Percentiles rank a stretch among this genome's conserved stretches.
phyloP scores from a whole-genome alignment of 1,140 invertebrate genomes.

The Venustaconcha ellipsiformis region DNA sequence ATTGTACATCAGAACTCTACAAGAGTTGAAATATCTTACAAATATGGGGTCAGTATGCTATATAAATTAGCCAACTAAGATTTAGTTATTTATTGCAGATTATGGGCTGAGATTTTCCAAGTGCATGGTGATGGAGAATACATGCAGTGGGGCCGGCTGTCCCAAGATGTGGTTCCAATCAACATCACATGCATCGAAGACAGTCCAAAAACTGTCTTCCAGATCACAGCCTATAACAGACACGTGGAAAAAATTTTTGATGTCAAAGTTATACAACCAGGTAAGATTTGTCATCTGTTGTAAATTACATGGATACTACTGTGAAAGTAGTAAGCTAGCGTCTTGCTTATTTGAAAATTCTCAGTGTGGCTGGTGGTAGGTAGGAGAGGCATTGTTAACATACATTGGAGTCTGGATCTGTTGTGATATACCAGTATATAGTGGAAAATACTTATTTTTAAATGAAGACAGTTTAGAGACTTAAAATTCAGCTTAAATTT shows the following conservation, averaged over 20 bases:
- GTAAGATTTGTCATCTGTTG: conserved; percentile 72
- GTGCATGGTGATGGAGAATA: conserved; percentile 79
- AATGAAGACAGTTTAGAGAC: too few species aligned
- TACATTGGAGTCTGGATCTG: too few species aligned
- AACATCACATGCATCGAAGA: conserved; percentile 98
- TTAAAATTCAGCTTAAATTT: too few species aligned
- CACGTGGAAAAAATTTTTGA: conserved; percentile 98
- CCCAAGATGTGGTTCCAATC: conserved; percentile 96
- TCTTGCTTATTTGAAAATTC: not conserved
- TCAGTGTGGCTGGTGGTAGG: too few species aligned
- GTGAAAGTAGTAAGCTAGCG: not conserved
- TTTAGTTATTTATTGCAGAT: conserved; percentile 74
- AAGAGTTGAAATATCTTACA: too few species aligned
- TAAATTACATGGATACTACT: not conserved
- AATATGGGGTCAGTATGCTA: too few species aligned
- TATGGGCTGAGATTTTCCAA: conserved; percentile 98
- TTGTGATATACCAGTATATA: too few species aligned
- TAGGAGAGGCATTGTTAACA: too few species aligned
- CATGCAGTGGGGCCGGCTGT: conserved; percentile 90
- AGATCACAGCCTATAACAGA: conserved; percentile 98
- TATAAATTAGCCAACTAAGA: too few species aligned
- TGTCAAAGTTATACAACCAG: conserved; percentile 94
- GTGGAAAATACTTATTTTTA: too few species aligned
- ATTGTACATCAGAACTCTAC: too few species aligned
- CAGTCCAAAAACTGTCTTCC: conserved; percentile 95